Evolutionary conservation across 2,888 invertebrate genomes (phyloP).

Genomic region (Drosophila birchii): DNA sequence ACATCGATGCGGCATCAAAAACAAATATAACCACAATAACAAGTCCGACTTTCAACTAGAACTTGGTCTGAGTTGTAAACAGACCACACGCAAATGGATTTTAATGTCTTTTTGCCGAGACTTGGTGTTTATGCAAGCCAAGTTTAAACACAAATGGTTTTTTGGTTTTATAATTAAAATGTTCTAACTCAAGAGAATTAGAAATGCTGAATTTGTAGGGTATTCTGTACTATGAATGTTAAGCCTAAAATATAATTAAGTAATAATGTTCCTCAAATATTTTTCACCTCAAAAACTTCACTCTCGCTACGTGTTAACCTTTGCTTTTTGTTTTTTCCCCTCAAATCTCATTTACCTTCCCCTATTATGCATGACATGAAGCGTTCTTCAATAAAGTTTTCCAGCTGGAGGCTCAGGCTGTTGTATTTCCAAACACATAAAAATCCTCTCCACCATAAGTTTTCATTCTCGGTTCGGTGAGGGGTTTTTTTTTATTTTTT

Average conservation of each 20-base stretch:
- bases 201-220: background rate
- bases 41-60: slow-evolving; percentile 26
- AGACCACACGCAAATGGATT: slow-evolving; percentile 14
- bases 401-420: slow-evolving; percentile 27
- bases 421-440: slow-evolving; percentile 31
- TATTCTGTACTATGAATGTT: background rate
- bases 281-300: slow-evolving; percentile 13
- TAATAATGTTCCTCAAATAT: background rate
- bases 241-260: background rate
- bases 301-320: slow-evolving; percentile 5
- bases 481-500: slow-evolving; percentile 19
- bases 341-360: slow-evolving; percentile 26
- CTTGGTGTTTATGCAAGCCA: background rate
- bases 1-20: slow-evolving; percentile 49
- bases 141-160: background rate
- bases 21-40: slow-evolving; percentile 48
- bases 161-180: slow-evolving; percentile 3
- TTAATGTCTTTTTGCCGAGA: slow-evolving; percentile 6
- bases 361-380: slow-evolving; percentile 26
- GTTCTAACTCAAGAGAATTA: background rate
- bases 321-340: slow-evolving; percentile 13
- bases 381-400: slow-evolving; percentile 39
- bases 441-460: slow-evolving; percentile 55
- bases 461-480: slow-evolving; percentile 53
- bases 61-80: slow-evolving; percentile 24